A percentile compares a stretch with the other conserved stretches of the same genome.
These are phyloP conservation scores for Panulirus ornatus DNA, from an alignment of 1,140 invertebrate species.

Conservation along the genomic window DNA sequence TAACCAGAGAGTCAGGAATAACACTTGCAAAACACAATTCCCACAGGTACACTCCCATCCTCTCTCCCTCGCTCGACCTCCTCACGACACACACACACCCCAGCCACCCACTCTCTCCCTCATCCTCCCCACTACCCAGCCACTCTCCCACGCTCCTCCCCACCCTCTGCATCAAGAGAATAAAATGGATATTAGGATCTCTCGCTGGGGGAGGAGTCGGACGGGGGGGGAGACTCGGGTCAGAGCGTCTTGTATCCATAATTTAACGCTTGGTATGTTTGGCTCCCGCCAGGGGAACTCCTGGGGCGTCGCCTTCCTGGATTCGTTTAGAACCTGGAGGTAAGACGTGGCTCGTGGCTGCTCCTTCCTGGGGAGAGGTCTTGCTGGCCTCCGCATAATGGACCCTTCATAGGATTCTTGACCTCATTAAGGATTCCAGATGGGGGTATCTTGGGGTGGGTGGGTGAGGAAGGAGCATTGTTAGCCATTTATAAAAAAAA, in stretches of 20 bases:
- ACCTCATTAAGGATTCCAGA: no score
- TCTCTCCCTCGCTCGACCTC: not conserved
- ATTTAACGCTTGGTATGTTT: slow-evolving; percentile 41
- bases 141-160: not conserved
- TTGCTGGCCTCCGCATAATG: no score
- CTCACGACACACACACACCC: not conserved
- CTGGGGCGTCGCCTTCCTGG: slow-evolving; percentile 10
- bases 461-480: not conserved
- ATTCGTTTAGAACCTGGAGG: slow-evolving; percentile 14
- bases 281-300: not conserved
- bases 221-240: slow-evolving; percentile 16
- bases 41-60: not conserved
- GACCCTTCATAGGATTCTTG: no score
- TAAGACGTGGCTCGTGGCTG: no score
- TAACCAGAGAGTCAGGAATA: no score
- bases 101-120: not conserved
- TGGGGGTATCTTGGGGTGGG: no score
- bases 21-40: no score
- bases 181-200: slow-evolving; percentile 45
- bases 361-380: no score
- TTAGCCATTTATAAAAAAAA: no score
- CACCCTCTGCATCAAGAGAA: slow-evolving; percentile 24
- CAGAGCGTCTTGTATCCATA: slow-evolving; percentile 39
- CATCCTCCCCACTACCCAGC: not conserved
- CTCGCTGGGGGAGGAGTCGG: slow-evolving; percentile 1